Conservation (phyloP, 37 sponge, comb jelly and placozoan genomes). For the Ianthella basta region DNA sequence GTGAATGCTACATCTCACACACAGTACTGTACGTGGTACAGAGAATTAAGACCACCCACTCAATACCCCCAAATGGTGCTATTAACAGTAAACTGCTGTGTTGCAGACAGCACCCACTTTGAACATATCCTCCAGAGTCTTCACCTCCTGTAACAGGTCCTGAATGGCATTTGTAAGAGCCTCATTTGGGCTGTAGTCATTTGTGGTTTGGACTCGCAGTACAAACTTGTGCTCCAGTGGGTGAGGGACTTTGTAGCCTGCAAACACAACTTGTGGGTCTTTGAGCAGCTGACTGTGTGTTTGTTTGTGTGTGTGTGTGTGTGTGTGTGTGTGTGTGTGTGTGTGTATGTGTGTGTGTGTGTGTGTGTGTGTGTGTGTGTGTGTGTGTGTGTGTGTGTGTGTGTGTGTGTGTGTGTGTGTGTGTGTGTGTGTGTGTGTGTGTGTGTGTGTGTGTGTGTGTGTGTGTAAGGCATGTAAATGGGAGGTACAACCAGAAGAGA, state of each 20-base stretch:
- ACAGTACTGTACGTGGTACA: too few species aligned
- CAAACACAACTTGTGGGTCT: slow-evolving; percentile 95
- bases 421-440: slow-evolving; percentile 36
- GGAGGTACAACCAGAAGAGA: not conserved
- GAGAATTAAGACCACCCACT: too few species aligned
- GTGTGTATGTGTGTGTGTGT: too few species aligned
- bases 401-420: slow-evolving; percentile 36
- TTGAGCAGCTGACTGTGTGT: slow-evolving; percentile 84
- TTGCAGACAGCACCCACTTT: slow-evolving; percentile 54
- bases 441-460: slow-evolving; percentile 4
- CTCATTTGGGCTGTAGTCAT: slow-evolving; percentile 95
- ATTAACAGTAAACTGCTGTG: too few species aligned
- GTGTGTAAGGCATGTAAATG: not conserved
- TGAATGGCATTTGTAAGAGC: slow-evolving; percentile 93
- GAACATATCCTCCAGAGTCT: slow-evolving; percentile 84
- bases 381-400: slow-evolving; percentile 30
- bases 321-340: too few species aligned
- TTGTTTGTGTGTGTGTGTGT: too few species aligned
- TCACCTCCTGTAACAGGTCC: slow-evolving; percentile 86
- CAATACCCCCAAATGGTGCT: too few species aligned
- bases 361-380: not conserved
- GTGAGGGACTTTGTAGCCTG: slow-evolving; percentile 98
- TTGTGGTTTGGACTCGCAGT: slow-evolving; percentile 89
- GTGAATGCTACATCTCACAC: too few species aligned
- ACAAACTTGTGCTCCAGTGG: slow-evolving; percentile 96